Evolutionary conservation across 2,797 vertebrate species (phyloP).

Genomic region (Sebastolobus alascanus): DNA sequence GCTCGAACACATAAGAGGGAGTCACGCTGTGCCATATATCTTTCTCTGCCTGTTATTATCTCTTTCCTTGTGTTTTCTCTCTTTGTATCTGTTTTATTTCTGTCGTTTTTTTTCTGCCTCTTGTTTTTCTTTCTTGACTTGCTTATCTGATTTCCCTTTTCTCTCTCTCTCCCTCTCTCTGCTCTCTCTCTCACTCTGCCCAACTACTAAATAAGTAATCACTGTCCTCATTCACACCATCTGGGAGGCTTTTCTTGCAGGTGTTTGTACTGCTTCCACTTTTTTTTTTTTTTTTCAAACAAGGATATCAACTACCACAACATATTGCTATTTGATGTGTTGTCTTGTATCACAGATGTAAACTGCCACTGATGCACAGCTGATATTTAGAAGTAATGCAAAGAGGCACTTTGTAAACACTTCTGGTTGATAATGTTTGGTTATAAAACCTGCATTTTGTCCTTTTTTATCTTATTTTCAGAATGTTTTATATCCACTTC

Average conservation of each 20-base stretch:
- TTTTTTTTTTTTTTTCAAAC: slow-evolving; percentile 36
- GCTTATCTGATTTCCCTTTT: slow-evolving; percentile 28
- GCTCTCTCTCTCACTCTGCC: slow-evolving; percentile 38
- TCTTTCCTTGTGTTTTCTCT: slow-evolving; percentile 18
- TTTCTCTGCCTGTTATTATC: slow-evolving; percentile 22
- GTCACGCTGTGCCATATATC: slow-evolving; percentile 26
- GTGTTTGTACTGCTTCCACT: slow-evolving; percentile 58
- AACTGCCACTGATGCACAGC: slow-evolving; percentile 26
- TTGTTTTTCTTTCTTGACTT: slow-evolving; percentile 30
- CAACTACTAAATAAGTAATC: slow-evolving; percentile 78
- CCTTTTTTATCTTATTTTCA: background rate
- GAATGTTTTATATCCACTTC: background rate
- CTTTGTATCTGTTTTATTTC: slow-evolving; percentile 38
- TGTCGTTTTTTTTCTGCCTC: slow-evolving; percentile 7
- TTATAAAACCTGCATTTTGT: slow-evolving; percentile 3
- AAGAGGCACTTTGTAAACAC: background rate
- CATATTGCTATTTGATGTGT: slow-evolving; percentile 46
- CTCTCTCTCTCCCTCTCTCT: background rate
- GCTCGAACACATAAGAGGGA: slow-evolving; percentile 21
- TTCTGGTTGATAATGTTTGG: background rate
- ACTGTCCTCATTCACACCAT: slow-evolving; percentile 81
- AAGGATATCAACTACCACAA: background rate
- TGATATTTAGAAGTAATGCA: slow-evolving; percentile 9
- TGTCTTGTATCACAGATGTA: slow-evolving; percentile 56
- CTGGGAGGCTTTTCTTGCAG: slow-evolving; percentile 72